Conservation (phyloP, 2,888 invertebrate species). For the Hirtodrosophila confusa region DNA sequence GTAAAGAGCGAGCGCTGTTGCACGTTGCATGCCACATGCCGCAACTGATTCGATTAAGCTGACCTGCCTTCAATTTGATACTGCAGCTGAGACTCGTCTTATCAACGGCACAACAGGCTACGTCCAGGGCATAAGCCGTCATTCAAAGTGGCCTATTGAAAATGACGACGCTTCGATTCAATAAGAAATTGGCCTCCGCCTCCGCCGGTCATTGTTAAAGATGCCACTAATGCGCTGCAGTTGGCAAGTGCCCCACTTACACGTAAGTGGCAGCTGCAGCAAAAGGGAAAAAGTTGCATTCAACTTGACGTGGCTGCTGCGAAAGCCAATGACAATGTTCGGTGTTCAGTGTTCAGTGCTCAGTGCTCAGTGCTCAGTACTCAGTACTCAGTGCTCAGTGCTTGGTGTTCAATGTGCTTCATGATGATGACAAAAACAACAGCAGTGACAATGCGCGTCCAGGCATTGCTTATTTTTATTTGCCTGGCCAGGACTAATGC, state of each 20-base stretch:
- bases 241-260: constrained; percentile 54
- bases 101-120: constrained; percentile 38
- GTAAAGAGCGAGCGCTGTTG: constrained; percentile 52
- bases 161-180: constrained; percentile 51
- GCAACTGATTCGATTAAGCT: not conserved
- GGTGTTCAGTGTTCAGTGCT: constrained; percentile 36
- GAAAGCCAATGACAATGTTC: constrained; percentile 58
- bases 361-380: constrained; percentile 15
- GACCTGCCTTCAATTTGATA: not conserved
- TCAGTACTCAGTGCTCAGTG: constrained; percentile 22
- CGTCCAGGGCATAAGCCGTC: constrained; percentile 28
- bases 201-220: constrained; percentile 63
- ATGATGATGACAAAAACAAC: constrained; percentile 51
- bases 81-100: constrained; percentile 27
- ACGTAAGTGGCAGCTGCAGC: constrained; percentile 44
- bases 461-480: constrained; percentile 78
- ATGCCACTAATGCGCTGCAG: constrained; percentile 68
- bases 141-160: constrained; percentile 22
- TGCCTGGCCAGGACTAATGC: constrained; percentile 74
- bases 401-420: constrained; percentile 69
- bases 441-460: constrained; percentile 47
- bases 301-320: constrained; percentile 21
- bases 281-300: constrained; percentile 31
- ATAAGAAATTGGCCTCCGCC: constrained; percentile 72
- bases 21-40: not conserved